Conservation (phyloP, 2,888 invertebrate genomes). For the Eubasilissa splendida region DNA sequence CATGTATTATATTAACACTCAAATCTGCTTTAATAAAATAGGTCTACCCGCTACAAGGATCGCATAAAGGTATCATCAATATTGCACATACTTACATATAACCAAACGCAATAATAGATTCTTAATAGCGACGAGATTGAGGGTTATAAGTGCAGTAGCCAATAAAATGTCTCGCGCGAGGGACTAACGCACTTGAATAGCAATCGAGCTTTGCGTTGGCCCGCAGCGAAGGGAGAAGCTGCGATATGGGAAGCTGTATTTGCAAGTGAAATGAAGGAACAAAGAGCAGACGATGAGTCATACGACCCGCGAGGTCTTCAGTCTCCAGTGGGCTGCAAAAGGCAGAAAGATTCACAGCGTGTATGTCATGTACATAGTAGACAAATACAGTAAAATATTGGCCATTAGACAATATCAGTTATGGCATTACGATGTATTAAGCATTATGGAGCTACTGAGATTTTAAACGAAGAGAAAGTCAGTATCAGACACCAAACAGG, state of each 20-base stretch:
- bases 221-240: constrained; percentile 19
- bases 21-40: no score
- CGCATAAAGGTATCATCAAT: no score
- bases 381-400: no score
- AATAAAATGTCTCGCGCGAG: not conserved
- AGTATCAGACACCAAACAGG: not conserved
- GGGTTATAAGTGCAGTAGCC: no score
- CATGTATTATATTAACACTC: no score
- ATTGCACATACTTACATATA: no score
- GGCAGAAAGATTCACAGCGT: not conserved
- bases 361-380: no score
- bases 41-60: no score
- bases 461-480: constrained; percentile 24
- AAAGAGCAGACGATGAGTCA: constrained; percentile 31
- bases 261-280: constrained; percentile 33
- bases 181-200: not conserved
- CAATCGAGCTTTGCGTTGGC: constrained; percentile 25
- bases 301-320: constrained; percentile 4
- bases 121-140: no score
- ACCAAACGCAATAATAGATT: no score
- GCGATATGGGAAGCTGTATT: not conserved
- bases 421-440: not conserved
- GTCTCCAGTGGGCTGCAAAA: constrained; percentile 2
- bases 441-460: constrained; percentile 11
- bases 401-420: no score